A percentile compares a stretch with the other conserved stretches of the same genome.
Conservation (phyloP, 2,888 invertebrate species). For the Sabatieria punctata region DNA sequence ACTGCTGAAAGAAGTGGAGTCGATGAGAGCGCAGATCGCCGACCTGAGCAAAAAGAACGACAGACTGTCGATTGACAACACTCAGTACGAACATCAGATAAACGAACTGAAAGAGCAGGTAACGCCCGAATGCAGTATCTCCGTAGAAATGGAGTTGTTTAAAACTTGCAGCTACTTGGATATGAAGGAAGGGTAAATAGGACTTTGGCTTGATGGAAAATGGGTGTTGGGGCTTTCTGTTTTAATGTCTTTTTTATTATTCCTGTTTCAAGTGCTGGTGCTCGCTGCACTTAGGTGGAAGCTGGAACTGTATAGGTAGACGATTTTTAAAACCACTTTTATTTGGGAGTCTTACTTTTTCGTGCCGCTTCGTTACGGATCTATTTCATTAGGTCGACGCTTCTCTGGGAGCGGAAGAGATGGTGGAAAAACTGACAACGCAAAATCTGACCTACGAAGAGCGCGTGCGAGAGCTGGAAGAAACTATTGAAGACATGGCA, state of each 20-base stretch:
- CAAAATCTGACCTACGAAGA: conserved; percentile 88
- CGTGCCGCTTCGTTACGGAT: conserved; percentile 4
- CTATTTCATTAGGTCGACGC: conserved; percentile 63
- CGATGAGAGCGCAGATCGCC: conserved; percentile 61
- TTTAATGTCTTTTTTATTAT: too few relatives aligned
- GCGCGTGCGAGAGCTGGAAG: conserved; percentile 64
- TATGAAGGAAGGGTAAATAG: too few relatives aligned
- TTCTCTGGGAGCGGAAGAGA: conserved; percentile 90
- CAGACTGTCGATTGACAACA: conserved; percentile 59
- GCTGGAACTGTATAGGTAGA: too few relatives aligned
- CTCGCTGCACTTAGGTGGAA: too few relatives aligned
- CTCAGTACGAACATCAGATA: conserved; percentile 68
- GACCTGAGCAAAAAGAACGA: conserved; percentile 61
- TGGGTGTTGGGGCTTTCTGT: too few relatives aligned
- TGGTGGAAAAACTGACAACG: conserved; percentile 87
- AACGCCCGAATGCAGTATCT: too few relatives aligned
- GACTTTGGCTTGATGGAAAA: too few relatives aligned
- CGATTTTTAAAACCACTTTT: background rate
- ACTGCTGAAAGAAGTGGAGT: conserved; percentile 67
- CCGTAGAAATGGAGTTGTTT: too few relatives aligned
- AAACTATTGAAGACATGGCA: conserved; percentile 65
- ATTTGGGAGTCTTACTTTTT: background rate
- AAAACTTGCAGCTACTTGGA: too few relatives aligned
- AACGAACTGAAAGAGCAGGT: conserved; percentile 79
- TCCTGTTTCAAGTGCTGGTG: too few relatives aligned